Evolutionary conservation across 1,140 invertebrate species (phyloP), one percentile per base, ranked within the genome.

Genomic region (Habropoda laboriosa): DNA sequence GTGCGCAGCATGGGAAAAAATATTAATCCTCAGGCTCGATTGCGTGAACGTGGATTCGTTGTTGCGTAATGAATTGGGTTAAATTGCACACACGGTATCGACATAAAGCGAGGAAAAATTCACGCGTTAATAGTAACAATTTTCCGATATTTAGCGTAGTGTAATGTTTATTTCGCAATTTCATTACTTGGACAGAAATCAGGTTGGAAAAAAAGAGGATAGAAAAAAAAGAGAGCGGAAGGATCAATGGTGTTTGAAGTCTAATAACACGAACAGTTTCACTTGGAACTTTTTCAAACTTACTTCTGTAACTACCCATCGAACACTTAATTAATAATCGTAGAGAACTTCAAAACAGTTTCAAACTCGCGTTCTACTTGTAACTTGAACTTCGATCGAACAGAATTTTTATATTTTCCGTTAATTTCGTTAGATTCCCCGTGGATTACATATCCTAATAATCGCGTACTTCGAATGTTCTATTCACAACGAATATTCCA

Each of bases 281-380:
- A 1, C 12, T 40, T 27, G 1, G 21, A 32, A 55, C 21, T 42
- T 38, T 40, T 27, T 32, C n/a, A 66, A 66, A n/a, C 16, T 30
- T 55, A 4, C 27, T 55, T 53, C 24, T 2, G 8, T 5, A 24
- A 10, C 0, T n/a, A n/a, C 24, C 7, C n/a, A 55, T 55, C n/a
- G 6, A 66, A 24, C 18, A 27, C 4, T 24, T 57, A 58, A 77
- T 77, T 68, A 77, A 70, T 58, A 63, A 55, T 42, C 24, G n/a
- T 24, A 12, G 13, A 51, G 42, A 42, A 42, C n/a, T 45, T 58
- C 8, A 2, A 38, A 10, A 38, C 16, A 58, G 53, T 24, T 55
- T 27, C 24, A 0, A 70, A 21, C 63, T 45, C 30, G 1, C 30
- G 1, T 47, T 47, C 4, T 10, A 13, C 16, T 8, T 7, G n/a